Conservation (phyloP, 2,797 vertebrate genomes). For the Gymnodraco acuticeps region DNA sequence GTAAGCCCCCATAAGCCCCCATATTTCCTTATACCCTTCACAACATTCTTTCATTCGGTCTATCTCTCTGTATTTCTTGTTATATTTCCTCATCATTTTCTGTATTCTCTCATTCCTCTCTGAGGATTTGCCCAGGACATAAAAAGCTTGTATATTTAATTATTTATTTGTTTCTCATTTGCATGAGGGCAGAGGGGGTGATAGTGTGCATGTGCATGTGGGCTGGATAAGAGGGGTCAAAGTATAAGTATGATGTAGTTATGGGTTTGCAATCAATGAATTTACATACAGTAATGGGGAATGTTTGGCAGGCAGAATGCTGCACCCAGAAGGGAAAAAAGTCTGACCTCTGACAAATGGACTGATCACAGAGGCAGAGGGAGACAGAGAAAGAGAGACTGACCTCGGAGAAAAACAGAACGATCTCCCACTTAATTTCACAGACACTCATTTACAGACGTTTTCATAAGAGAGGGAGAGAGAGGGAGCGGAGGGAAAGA, state of each 20-base stretch:
- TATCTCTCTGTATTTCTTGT: conserved; percentile 23
- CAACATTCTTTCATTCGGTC: conserved; percentile 27
- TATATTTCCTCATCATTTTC: conserved; percentile 24
- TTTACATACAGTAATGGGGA: conserved; percentile 82
- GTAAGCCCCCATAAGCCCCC: conserved; percentile 62
- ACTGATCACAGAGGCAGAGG: conserved; percentile 67
- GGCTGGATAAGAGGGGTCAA: conserved; percentile 63
- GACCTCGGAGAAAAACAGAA: conserved; percentile 71
- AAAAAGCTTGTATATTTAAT: conserved; percentile 47
- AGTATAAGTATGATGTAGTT: conserved; percentile 68
- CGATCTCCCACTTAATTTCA: conserved; percentile 78
- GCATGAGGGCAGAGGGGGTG: conserved; percentile 42
- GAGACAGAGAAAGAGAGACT: conserved; percentile 30
- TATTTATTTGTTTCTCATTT: conserved; percentile 66
- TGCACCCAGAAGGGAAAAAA: conserved; percentile 63
- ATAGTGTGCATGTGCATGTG: conserved; percentile 8
- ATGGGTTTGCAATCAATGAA: conserved; percentile 79
- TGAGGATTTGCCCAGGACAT: conserved; percentile 58
- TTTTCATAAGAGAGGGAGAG: conserved; percentile 74
- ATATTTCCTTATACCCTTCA: conserved; percentile 34
- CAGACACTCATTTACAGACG: conserved; percentile 80
- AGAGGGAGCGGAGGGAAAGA: conserved; percentile 62
- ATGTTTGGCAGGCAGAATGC: conserved; percentile 70
- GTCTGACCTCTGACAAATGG: conserved; percentile 79
- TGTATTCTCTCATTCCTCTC: conserved; percentile 43